Evolutionary conservation across 2,113 vertebrate genomes (phyloP).

Genomic region (Arizona elegans): DNA sequence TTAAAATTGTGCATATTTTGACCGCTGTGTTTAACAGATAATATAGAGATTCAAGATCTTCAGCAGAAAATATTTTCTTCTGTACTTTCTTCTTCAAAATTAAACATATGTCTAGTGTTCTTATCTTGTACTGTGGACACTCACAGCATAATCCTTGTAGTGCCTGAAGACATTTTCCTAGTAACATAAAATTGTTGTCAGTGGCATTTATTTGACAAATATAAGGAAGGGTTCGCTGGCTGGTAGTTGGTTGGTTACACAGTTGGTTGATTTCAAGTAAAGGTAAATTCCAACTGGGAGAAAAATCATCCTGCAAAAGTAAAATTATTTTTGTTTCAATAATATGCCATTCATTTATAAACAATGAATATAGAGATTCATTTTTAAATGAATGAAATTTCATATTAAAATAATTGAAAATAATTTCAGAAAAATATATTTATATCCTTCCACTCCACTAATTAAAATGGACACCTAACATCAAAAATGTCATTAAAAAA

Average conservation of each 20-base stretch:
- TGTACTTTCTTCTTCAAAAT: not conserved
- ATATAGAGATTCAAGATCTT: not conserved
- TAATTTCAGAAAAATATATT: not conserved
- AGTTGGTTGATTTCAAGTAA: not conserved
- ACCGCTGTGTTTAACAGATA: not conserved
- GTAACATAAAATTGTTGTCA: not conserved
- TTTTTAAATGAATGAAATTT: not conserved
- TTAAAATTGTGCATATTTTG: not conserved
- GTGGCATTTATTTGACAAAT: slow-evolving; percentile 17
- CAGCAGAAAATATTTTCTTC: not conserved
- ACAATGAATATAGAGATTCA: not conserved
- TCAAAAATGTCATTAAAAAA: too few species aligned
- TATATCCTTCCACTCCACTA: not conserved
- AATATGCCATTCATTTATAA: not conserved
- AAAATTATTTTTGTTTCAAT: not conserved
- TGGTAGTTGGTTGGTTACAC: not conserved
- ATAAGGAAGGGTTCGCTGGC: too few species aligned
- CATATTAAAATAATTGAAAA: not conserved
- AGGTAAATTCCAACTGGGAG: not conserved
- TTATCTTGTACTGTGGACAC: not conserved
- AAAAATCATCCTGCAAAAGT: not conserved
- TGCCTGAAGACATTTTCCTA: not conserved
- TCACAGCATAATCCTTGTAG: not conserved
- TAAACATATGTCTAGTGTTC: not conserved
- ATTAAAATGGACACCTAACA: not conserved